phyloP scores from a whole-genome alignment of 2,888 invertebrate species.

The Drosophila longiperda region DNA sequence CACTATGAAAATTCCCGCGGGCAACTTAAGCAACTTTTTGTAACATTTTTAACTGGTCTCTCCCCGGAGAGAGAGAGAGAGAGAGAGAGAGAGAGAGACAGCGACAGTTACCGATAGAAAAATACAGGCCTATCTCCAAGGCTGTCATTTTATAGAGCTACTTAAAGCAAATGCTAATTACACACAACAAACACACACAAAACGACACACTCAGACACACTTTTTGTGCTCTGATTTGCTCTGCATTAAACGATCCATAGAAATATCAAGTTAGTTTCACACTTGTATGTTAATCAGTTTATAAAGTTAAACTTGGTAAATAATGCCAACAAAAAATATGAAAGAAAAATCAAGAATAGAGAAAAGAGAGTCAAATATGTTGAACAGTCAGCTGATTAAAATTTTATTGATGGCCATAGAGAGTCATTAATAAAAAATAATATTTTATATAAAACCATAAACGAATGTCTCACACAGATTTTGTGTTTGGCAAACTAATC shows the following conservation, averaged over 20 bases:
- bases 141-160: neutral
- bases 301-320: slow-evolving; percentile 59
- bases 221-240: slow-evolving; percentile 30
- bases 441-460: neutral
- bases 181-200: slow-evolving; percentile 44
- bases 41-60: slow-evolving; percentile 19
- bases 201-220: neutral
- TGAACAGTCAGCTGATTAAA: slow-evolving; percentile 37
- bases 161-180: slow-evolving; percentile 56
- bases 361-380: slow-evolving; percentile 26
- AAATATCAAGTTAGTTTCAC: slow-evolving; percentile 78
- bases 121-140: slow-evolving; percentile 8
- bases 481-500: neutral
- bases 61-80: slow-evolving; percentile 40
- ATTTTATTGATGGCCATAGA: slow-evolving; percentile 23
- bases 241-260: slow-evolving; percentile 55
- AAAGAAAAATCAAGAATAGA: neutral
- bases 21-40: slow-evolving; percentile 45
- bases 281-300: slow-evolving; percentile 69
- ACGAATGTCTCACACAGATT: neutral
- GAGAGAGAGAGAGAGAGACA: neutral
- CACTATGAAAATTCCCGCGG: slow-evolving; percentile 65
- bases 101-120: neutral
- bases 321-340: slow-evolving; percentile 4
- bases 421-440: slow-evolving; percentile 2